Conservation (phyloP, 2,888 invertebrate species). For the Brenthis ino region DNA sequence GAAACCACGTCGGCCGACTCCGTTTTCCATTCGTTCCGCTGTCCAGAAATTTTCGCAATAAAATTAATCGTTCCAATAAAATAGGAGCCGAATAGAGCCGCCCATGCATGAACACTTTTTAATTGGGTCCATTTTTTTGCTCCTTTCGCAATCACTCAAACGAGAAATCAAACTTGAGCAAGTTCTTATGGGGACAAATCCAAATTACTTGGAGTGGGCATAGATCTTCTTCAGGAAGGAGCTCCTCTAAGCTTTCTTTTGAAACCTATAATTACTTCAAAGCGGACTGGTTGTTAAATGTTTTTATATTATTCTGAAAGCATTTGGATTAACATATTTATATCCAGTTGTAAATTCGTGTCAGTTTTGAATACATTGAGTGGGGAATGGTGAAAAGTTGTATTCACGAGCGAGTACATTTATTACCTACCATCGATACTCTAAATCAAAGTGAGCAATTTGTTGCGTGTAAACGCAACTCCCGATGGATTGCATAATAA, state of each 20-base stretch:
- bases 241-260: conserved; percentile 35
- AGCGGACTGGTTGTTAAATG: conserved; percentile 25
- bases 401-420: conserved; percentile 37
- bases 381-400: conserved; percentile 36
- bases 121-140: conserved; percentile 76
- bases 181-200: conserved; percentile 44
- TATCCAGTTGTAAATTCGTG: conserved; percentile 25
- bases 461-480: conserved; percentile 69
- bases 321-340: conserved; percentile 20
- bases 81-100: conserved; percentile 73
- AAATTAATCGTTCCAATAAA: conserved; percentile 82
- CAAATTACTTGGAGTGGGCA: conserved; percentile 29
- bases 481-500: conserved; percentile 70
- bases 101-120: conserved; percentile 80
- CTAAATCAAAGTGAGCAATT: conserved; percentile 72
- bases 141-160: conserved; percentile 66
- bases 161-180: conserved; percentile 69
- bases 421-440: conserved; percentile 44
- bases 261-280: conserved; percentile 34
- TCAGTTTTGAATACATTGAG: conserved; percentile 30
- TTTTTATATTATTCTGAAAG: conserved; percentile 22
- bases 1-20: conserved; percentile 61
- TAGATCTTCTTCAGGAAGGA: conserved; percentile 26
- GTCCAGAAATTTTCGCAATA: conserved; percentile 80
- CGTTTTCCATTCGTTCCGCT: conserved; percentile 76